Conservation (phyloP, 1,140 invertebrate species). For the Phocides pigmalion region DNA sequence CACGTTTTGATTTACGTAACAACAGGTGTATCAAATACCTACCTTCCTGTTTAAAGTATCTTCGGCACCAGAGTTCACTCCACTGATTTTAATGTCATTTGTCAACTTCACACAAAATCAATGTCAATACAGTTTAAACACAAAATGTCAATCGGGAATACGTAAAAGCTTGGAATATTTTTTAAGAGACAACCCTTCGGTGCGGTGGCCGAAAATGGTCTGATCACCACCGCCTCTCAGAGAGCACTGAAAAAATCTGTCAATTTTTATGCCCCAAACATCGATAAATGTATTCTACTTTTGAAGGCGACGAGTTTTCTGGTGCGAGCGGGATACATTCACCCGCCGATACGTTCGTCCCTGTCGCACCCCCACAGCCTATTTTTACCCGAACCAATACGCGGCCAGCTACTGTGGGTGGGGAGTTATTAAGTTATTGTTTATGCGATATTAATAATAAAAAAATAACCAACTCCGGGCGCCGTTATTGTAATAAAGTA, state of each 20-base stretch:
- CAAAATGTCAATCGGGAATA: slow-evolving; percentile 38
- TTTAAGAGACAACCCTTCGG: slow-evolving; percentile 65
- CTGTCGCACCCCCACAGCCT: slow-evolving; percentile 74
- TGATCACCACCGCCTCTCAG: slow-evolving; percentile 56
- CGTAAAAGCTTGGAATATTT: slow-evolving; percentile 48
- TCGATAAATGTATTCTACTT: slow-evolving; percentile 81
- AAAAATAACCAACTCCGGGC: slow-evolving; percentile 67
- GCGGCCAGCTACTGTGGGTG: slow-evolving; percentile 66
- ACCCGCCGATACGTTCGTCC: slow-evolving; percentile 56
- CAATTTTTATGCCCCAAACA: slow-evolving; percentile 82
- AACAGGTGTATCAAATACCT: slow-evolving; percentile 21
- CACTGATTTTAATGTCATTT: slow-evolving; percentile 43
- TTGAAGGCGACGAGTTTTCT: slow-evolving; percentile 75
- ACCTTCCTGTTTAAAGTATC: slow-evolving; percentile 45
- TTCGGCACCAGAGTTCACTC: slow-evolving; percentile 40
- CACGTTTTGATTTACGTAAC: slow-evolving; percentile 7
- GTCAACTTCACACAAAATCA: slow-evolving; percentile 51
- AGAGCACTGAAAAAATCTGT: slow-evolving; percentile 81
- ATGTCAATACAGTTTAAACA: slow-evolving; percentile 24
- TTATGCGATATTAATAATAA: slow-evolving; percentile 81
- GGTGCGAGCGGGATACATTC: slow-evolving; percentile 47
- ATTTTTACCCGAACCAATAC: slow-evolving; percentile 77
- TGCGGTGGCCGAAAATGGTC: slow-evolving; percentile 43
- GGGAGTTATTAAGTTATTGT: slow-evolving; percentile 82
- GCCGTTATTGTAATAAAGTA: slow-evolving; percentile 69